Base-by-base conservation (phyloP, 1,140 invertebrate genomes). In the Scaptomyza hsui region DNA sequence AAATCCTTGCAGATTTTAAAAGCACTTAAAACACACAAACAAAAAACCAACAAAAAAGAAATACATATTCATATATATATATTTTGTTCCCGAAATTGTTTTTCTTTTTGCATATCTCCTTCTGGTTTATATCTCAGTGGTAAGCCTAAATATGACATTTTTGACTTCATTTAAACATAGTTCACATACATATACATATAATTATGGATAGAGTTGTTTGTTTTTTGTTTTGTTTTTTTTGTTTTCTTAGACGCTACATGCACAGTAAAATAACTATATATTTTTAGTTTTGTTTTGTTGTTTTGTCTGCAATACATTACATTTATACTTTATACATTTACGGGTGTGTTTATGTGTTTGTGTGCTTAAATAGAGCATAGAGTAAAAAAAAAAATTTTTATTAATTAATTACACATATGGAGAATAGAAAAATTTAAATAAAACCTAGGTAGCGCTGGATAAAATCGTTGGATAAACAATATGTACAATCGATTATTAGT, bases 11-110 rank as follows among this genome's bases (percentile, higher is more conserved):
- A 21, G 4, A 21, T 4, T 21, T 21, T 21, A 21, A 4, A 21
- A 4, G 1, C 1, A 2, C 4, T 78, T 71, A 55, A 78, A 86
- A 82, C 4, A 29, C 26, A 78, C 79, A 82, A 75, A 85, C 76
- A 86, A 86, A 77, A 85, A 85, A n/a, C n/a, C n/a, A n/a, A n/a
- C n/a, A n/a, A n/a, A n/a, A n/a, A 21, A 21, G 19, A 21, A 21
- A 21, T 29, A 29, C 6, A 85, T 82, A 82, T 55, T 80, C 55
- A 62, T 39, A 39, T 37, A 55, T 55, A 59, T 65, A 65, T 75
- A 76, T 81, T 85, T 85, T 85, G 81, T 85, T 85, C 81, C 81
- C 81, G 73, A 85, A 85, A 81, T 85, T 85, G 81, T 78, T 72
- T 63, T 55, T 69, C 44, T 72, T 32, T 60, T 52, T 63, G 18